A percentile compares a stretch with the other conserved stretches of the same genome.
Evolutionary conservation across 2,113 vertebrate genomes (phyloP).

Genomic region (Calypte anna): DNA sequence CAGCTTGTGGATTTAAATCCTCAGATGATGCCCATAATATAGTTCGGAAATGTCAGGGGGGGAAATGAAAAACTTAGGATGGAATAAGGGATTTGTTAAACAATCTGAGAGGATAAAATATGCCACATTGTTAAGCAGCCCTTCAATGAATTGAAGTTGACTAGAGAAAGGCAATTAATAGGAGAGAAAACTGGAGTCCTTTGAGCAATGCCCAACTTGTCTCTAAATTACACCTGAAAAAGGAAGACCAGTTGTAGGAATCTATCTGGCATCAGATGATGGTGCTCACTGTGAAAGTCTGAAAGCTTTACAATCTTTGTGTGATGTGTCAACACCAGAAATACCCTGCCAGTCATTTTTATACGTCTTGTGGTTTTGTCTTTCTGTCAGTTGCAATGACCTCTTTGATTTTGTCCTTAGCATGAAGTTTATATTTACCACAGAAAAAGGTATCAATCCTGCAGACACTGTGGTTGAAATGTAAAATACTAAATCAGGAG

Average conservation of each 20-base stretch:
- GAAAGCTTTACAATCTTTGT: background rate
- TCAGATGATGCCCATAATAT: background rate
- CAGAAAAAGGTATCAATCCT: background rate
- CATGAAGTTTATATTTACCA: background rate
- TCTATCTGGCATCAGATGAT: background rate
- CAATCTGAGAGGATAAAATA: slow-evolving; percentile 5
- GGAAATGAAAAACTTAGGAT: background rate
- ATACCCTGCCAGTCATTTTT: background rate
- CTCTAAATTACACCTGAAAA: background rate
- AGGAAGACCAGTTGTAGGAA: background rate
- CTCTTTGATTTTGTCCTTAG: slow-evolving; percentile 17
- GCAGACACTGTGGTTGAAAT: background rate
- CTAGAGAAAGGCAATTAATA: slow-evolving; percentile 8
- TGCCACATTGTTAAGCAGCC: background rate
- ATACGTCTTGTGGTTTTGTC: background rate
- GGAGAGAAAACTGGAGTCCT: background rate
- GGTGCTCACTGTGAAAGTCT: background rate
- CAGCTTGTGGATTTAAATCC: slow-evolving; percentile 21
- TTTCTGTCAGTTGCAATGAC: background rate
- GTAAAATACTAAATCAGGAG: background rate
- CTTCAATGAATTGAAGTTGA: background rate
- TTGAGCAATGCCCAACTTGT: background rate
- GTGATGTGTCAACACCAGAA: background rate
- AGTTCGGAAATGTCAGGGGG: background rate
- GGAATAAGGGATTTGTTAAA: slow-evolving; percentile 27